A percentile compares a stretch with the other conserved stretches of the same genome.
phyloP scores from a whole-genome alignment of 2,113 vertebrate species.

The Acanthisitta chloris region DNA sequence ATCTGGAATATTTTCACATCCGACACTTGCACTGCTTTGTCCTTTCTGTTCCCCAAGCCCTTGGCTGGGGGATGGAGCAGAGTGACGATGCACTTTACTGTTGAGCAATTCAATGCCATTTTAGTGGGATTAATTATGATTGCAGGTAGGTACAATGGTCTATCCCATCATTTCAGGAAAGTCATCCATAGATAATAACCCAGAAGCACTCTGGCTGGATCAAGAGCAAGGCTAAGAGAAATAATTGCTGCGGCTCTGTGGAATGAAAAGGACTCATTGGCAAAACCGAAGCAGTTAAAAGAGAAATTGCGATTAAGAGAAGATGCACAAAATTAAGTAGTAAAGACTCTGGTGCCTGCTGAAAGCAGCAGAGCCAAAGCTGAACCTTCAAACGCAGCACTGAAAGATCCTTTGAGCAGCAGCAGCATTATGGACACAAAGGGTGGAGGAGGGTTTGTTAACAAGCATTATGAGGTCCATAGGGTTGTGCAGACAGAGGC shows the following conservation, averaged over 20 bases:
- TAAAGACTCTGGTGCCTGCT: background rate
- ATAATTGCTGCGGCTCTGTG: conserved; percentile 53
- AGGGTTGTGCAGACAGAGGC: background rate
- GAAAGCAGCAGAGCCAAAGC: background rate
- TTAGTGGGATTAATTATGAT: conserved; percentile 31
- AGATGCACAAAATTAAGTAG: background rate
- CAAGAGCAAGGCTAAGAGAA: conserved; percentile 61
- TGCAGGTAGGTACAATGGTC: conserved; percentile 46
- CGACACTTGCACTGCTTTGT: background rate
- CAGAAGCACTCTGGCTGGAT: conserved; percentile 51
- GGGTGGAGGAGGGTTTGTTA: background rate
- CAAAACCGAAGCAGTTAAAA: conserved; percentile 47
- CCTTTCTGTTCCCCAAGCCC: background rate
- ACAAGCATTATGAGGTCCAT: background rate
- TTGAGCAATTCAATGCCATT: background rate
- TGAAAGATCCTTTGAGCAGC: background rate
- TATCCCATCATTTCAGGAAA: conserved; percentile 51
- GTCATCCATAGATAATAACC: conserved; percentile 57
- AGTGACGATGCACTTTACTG: background rate
- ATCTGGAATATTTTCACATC: background rate
- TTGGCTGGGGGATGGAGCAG: background rate
- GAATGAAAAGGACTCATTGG: conserved; percentile 49
- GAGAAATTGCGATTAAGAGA: background rate
- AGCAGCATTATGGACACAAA: background rate
- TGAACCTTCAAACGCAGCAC: background rate